Evolutionary conservation across 2,888 invertebrate genomes (phyloP).

Genomic region (Coleophora deauratella): DNA sequence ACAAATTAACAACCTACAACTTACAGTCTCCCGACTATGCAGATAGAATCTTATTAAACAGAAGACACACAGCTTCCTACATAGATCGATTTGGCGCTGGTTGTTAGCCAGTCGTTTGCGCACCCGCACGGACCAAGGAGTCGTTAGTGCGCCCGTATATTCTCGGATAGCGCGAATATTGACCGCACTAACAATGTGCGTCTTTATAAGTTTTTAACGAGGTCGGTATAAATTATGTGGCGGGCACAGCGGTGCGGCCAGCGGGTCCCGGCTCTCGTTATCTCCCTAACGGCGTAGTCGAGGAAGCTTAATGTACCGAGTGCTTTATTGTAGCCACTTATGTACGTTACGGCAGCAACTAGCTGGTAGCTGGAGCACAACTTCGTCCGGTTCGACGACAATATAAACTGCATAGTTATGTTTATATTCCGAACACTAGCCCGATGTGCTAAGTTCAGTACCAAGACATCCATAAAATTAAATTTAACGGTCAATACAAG

Average conservation of each 20-base stretch:
- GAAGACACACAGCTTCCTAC: too few relatives aligned
- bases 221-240: constrained; percentile 73
- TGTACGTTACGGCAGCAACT: constrained; percentile 19
- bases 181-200: constrained; percentile 72
- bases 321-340: constrained; percentile 73
- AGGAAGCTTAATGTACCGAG: constrained; percentile 72
- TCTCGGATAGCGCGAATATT: constrained; percentile 65
- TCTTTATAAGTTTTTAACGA: constrained; percentile 75
- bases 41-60: too few relatives aligned
- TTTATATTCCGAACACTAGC: too few relatives aligned
- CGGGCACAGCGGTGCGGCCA: constrained; percentile 44
- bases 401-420: constrained; percentile 24
- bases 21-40: too few relatives aligned
- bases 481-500: too few relatives aligned
- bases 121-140: constrained; percentile 31
- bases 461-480: too few relatives aligned
- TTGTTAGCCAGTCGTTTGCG: constrained; percentile 38
- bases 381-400: constrained; percentile 5
- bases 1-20: too few relatives aligned
- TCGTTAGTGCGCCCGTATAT: constrained; percentile 64
- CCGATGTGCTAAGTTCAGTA: too few relatives aligned
- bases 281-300: constrained; percentile 69
- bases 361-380: too few relatives aligned
- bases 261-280: constrained; percentile 71
- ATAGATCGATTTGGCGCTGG: too few relatives aligned